Evolutionary conservation across 2,113 vertebrate genomes (phyloP).

Genomic region (Aldabrachelys gigantea): DNA sequence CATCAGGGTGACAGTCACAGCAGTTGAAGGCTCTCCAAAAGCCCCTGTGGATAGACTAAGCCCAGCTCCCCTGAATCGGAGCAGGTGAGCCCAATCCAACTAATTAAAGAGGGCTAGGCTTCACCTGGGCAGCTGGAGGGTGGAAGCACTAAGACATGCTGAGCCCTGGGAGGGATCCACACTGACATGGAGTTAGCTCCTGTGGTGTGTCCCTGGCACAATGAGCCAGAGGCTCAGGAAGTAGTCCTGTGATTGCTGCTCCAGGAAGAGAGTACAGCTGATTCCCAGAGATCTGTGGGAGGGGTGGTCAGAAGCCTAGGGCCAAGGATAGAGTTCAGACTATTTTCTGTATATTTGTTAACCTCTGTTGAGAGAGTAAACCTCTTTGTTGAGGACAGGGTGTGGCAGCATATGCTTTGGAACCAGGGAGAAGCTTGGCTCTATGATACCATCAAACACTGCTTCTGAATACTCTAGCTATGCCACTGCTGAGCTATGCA

Average conservation of each 20-base stretch:
- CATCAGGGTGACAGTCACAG: not conserved
- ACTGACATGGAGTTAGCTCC: not conserved
- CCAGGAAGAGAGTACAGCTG: not conserved
- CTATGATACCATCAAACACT: not conserved
- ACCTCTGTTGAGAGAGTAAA: not conserved
- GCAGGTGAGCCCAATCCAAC: not conserved
- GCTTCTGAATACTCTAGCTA: not conserved
- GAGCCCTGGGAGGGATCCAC: not conserved
- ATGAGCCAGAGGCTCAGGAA: not conserved
- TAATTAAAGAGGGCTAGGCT: not conserved
- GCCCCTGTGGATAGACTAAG: not conserved
- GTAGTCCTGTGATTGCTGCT: not conserved
- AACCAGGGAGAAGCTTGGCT: not conserved
- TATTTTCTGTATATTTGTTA: not conserved
- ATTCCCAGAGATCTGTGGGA: not conserved
- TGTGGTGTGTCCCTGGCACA: not conserved
- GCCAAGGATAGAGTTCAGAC: not conserved
- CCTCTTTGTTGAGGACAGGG: not conserved
- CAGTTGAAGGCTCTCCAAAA: not conserved
- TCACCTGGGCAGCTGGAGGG: not conserved
- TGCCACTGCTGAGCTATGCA: fast-evolving
- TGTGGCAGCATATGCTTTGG: not conserved
- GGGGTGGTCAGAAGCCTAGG: not conserved
- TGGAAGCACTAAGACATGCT: not conserved
- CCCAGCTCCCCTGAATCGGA: not conserved